Evolutionary conservation across 2,888 invertebrate genomes (phyloP).

Genomic region (Panzeria rudis): DNA sequence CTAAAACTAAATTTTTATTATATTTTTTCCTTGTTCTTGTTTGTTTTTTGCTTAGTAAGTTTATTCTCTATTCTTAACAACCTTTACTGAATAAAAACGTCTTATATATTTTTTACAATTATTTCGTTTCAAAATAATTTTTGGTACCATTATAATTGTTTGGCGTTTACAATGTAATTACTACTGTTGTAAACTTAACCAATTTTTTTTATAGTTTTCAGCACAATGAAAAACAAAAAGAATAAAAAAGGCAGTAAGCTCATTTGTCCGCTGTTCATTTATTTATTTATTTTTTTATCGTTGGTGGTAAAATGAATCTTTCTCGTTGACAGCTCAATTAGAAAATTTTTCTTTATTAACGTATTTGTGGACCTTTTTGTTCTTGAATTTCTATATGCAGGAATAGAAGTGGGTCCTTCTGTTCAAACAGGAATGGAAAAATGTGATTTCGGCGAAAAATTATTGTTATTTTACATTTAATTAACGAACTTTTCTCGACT

Average conservation of each 20-base stretch:
- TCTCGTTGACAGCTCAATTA: constrained; percentile 68
- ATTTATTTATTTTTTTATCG: constrained; percentile 3
- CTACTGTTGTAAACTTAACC: too few relatives aligned
- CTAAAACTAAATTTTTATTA: too few relatives aligned
- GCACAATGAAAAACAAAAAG: not conserved
- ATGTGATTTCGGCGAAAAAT: too few relatives aligned
- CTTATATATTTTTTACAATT: too few relatives aligned
- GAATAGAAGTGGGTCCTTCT: not conserved
- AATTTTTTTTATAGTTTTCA: constrained; percentile 1
- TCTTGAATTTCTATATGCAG: not conserved
- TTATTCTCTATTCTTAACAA: too few relatives aligned
- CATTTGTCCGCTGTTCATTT: constrained; percentile 40
- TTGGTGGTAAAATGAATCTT: constrained; percentile 37
- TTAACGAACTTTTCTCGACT: too few relatives aligned
- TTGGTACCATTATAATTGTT: not conserved
- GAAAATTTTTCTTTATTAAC: constrained; percentile 59
- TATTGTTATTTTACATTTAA: too few relatives aligned
- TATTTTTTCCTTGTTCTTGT: too few relatives aligned
- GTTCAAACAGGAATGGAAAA: not conserved
- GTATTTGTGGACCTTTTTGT: constrained; percentile 49
- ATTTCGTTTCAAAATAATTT: not conserved
- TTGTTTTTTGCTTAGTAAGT: too few relatives aligned
- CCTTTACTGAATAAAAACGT: too few relatives aligned
- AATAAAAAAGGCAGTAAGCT: constrained; percentile 18
- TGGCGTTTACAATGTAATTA: too few relatives aligned